Percentiles rank a stretch among this genome's conserved stretches.
These are phyloP conservation scores for Xyrichtys novacula DNA, from an alignment of 2,797 vertebrate species.

Conservation along the genomic window DNA sequence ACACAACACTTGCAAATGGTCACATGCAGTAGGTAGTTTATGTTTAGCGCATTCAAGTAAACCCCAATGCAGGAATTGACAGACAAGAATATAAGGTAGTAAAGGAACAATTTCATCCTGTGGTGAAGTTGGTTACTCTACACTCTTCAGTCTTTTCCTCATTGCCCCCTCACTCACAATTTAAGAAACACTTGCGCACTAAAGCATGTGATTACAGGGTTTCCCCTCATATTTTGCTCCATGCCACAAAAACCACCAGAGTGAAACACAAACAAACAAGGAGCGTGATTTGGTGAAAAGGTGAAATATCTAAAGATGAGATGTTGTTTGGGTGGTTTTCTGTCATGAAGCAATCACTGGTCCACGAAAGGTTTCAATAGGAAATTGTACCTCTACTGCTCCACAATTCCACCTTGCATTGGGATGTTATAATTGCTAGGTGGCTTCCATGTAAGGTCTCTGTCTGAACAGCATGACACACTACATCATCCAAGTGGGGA, in stretches of 20 bases:
- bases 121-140: constrained; percentile 45
- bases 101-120: constrained; percentile 43
- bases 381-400: constrained; percentile 55
- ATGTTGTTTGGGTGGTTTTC: constrained; percentile 61
- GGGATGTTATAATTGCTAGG: constrained; percentile 65
- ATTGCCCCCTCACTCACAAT: constrained; percentile 63
- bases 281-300: background rate
- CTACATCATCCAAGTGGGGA: constrained; percentile 86
- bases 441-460: constrained; percentile 73
- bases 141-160: constrained; percentile 50
- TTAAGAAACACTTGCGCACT: constrained; percentile 53
- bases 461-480: constrained; percentile 98
- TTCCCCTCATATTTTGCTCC: constrained; percentile 62
- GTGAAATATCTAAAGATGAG: constrained; percentile 4
- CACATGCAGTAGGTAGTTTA: constrained; percentile 16
- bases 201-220: constrained; percentile 59
- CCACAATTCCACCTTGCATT: constrained; percentile 66
- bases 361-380: constrained; percentile 43
- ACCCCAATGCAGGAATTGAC: constrained; percentile 62
- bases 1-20: constrained; percentile 35
- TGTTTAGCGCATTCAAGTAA: constrained; percentile 44
- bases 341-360: constrained; percentile 77
- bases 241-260: constrained; percentile 69
- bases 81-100: constrained; percentile 33
- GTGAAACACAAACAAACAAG: background rate